Evolutionary conservation across 2,888 invertebrate species (phyloP).

Genomic region (Mechanitis messenoides): DNA sequence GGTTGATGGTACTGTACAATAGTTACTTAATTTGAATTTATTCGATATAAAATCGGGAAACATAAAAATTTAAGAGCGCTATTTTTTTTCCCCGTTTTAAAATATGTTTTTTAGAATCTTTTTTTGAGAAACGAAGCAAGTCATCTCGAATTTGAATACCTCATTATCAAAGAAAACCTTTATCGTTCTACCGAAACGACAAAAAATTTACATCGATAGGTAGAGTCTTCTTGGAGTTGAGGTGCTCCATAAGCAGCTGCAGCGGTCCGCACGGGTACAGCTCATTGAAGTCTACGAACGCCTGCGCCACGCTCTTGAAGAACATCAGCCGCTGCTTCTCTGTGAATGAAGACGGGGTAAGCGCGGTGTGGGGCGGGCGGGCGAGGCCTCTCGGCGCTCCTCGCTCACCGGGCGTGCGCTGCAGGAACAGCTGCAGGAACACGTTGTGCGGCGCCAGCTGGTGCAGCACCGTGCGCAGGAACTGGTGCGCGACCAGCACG

Average conservation of each 20-base stretch:
- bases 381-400: too few relatives aligned
- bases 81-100: too few relatives aligned
- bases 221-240: constrained; percentile 69
- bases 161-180: not conserved
- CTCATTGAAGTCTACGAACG: constrained; percentile 96
- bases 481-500: constrained; percentile 97
- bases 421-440: constrained; percentile 96
- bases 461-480: constrained; percentile 96
- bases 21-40: too few relatives aligned
- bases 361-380: too few relatives aligned
- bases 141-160: not conserved
- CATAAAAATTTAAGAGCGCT: too few relatives aligned
- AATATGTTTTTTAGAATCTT: too few relatives aligned
- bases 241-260: constrained; percentile 88
- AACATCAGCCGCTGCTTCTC: constrained; percentile 87
- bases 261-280: constrained; percentile 95
- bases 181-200: not conserved
- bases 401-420: constrained; percentile 84
- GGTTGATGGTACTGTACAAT: too few relatives aligned
- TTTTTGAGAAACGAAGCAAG: too few relatives aligned
- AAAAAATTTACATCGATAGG: constrained; percentile 60
- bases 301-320: constrained; percentile 95
- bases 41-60: too few relatives aligned
- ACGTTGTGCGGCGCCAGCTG: constrained; percentile 98
- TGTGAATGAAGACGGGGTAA: constrained; percentile 40